Evolutionary conservation across 2,797 vertebrate species (phyloP).

Genomic region (Huso huso): DNA sequence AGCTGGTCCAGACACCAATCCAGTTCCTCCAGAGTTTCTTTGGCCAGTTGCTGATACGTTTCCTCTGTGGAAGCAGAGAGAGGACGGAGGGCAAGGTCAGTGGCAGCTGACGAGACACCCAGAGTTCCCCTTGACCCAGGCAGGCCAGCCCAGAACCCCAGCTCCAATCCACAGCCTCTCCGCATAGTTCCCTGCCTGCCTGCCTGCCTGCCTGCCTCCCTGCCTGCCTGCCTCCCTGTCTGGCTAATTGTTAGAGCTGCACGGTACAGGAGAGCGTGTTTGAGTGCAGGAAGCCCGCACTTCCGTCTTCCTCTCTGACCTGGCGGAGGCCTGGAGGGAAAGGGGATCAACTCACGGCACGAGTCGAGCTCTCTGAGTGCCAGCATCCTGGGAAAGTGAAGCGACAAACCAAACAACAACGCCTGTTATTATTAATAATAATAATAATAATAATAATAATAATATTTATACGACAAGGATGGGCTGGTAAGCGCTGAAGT

Average conservation of each 20-base stretch:
- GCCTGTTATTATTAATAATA: too few species aligned
- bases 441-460: too few species aligned
- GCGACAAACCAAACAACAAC: too few species aligned
- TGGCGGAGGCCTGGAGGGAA: background rate
- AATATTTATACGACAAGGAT: too few species aligned
- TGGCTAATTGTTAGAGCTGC: background rate
- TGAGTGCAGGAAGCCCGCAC: background rate
- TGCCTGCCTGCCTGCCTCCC: background rate
- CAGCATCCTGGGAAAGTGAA: too few species aligned
- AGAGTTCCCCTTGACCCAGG: background rate
- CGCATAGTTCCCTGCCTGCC: too few species aligned
- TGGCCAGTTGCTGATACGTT: slow-evolving; percentile 67
- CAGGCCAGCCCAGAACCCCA: background rate
- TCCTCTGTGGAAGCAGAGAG: slow-evolving; percentile 48
- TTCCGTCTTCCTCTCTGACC: background rate
- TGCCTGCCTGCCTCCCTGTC: background rate
- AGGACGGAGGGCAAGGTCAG: background rate
- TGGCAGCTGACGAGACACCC: background rate
- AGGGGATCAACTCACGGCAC: too few species aligned
- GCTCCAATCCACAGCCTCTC: too few species aligned
- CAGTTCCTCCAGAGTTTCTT: slow-evolving; percentile 68
- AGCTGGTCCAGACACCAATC: slow-evolving; percentile 74
- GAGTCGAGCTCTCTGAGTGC: too few species aligned
- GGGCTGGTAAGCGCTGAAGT: too few species aligned
- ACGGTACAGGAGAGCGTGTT: background rate